phyloP scores from a whole-genome alignment of 2,888 invertebrate genomes.

The Hypercompe scribonia region DNA sequence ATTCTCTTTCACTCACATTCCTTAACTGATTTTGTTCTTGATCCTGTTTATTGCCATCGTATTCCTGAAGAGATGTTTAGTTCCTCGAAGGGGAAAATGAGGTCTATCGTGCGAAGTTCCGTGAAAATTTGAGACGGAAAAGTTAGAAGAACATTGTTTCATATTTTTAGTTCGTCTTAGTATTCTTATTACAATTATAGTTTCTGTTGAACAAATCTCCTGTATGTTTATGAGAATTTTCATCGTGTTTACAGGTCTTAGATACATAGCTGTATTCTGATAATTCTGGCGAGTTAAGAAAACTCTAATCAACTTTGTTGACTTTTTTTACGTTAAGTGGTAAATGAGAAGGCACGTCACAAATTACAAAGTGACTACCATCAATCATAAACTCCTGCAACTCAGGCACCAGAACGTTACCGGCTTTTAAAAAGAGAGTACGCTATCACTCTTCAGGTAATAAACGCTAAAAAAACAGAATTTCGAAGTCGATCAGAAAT shows the following conservation, averaged over 20 bases:
- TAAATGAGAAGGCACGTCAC: neutral
- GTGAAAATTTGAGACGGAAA: neutral
- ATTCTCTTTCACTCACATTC: neutral
- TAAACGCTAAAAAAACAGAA: no score
- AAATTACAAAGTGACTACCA: neutral
- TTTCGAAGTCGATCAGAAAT: no score
- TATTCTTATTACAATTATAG: neutral
- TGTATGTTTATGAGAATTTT: neutral
- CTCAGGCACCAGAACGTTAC: neutral
- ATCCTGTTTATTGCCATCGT: neutral
- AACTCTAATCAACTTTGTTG: neutral
- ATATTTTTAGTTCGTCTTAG: neutral
- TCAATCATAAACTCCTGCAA: neutral
- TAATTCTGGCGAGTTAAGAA: neutral
- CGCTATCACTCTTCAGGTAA: no score
- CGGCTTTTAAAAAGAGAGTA: no score
- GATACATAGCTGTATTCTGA: neutral
- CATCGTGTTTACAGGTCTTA: neutral
- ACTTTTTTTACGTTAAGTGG: neutral
- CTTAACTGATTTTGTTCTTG: neutral
- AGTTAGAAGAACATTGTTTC: neutral
- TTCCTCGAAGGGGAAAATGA: neutral
- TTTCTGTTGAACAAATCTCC: no score
- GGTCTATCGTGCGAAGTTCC: neutral
- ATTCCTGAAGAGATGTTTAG: neutral